Evolutionary conservation across 2,797 vertebrate genomes (phyloP).

Genomic region (Cheirogaleus major): DNA sequence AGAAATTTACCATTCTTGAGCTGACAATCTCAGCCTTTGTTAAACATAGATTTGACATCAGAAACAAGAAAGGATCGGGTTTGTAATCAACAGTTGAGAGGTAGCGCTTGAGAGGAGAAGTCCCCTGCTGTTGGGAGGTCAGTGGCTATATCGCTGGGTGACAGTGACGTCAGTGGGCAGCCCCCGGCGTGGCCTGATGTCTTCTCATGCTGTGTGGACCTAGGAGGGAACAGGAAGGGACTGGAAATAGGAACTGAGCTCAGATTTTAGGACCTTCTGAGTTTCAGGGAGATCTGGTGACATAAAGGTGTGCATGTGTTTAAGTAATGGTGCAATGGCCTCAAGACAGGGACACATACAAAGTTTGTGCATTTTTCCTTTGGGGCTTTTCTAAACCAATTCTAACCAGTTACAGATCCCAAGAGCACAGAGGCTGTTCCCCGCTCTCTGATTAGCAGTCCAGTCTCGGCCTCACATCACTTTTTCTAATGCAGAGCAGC

Average conservation of each 20-base stretch:
- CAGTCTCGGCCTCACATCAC: not conserved
- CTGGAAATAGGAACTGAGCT: not conserved
- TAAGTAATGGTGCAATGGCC: constrained; percentile 6
- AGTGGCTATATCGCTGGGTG: rapidly evolving
- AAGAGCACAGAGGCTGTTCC: constrained; percentile 18
- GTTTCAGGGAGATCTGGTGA: not conserved
- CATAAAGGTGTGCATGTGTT: not conserved
- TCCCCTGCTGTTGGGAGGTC: not conserved
- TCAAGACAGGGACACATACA: not conserved
- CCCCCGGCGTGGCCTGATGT: not conserved
- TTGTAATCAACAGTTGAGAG: not conserved
- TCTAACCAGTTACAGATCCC: not conserved
- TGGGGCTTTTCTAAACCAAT: not conserved
- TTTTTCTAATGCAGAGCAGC: not conserved
- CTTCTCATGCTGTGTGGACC: not conserved
- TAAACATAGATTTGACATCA: not conserved
- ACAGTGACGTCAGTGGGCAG: not conserved
- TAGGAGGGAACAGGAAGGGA: not conserved
- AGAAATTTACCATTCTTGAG: not conserved
- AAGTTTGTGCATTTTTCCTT: not conserved
- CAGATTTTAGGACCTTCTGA: not conserved
- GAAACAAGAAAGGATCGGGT: not conserved
- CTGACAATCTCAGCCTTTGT: not conserved
- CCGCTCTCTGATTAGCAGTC: constrained; percentile 33
- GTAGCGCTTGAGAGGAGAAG: not conserved